Evolutionary conservation across 2,888 invertebrate genomes (phyloP).

Genomic region (Flexamia atlantica): DNA sequence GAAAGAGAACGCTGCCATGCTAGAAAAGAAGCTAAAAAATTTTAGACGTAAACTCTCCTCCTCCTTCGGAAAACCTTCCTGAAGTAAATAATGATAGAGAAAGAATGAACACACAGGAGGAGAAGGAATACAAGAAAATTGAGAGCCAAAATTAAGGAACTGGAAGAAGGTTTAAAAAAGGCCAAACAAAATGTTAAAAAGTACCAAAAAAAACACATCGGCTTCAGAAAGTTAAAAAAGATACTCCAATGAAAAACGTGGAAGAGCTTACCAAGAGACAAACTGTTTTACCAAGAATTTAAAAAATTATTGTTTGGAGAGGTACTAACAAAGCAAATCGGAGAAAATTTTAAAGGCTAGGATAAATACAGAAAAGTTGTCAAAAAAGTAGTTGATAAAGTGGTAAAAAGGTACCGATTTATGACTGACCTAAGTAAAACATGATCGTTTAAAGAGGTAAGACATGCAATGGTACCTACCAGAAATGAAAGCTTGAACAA

Average conservation of each 20-base stretch:
- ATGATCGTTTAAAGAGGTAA: conserved; percentile 31
- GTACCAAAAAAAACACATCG: conserved; percentile 36
- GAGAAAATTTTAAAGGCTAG: conserved; percentile 41
- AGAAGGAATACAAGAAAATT: conserved; percentile 48
- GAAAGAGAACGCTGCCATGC: no score
- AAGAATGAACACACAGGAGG: conserved; percentile 39
- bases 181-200: conserved; percentile 40
- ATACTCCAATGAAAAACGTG: no score
- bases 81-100: conserved; percentile 47
- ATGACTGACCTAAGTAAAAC: conserved; percentile 12
- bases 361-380: conserved; percentile 43
- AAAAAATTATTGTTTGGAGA: conserved; percentile 53
- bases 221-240: no score
- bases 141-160: conserved; percentile 45
- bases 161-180: conserved; percentile 43
- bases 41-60: conserved; percentile 46
- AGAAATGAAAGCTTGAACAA: conserved; percentile 39
- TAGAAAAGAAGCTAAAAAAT: conserved; percentile 50
- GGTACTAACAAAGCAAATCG: conserved; percentile 48
- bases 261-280: conserved; percentile 12
- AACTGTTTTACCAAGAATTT: no score
- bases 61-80: conserved; percentile 25
- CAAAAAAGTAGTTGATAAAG: conserved; percentile 3
- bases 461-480: conserved; percentile 21
- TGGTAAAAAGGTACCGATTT: no score